Percentiles rank a stretch among this genome's conserved stretches.
These are phyloP conservation scores for Dendrocincla fuliginosa DNA, from an alignment of 2,797 vertebrate genomes.

Conservation along the genomic window DNA sequence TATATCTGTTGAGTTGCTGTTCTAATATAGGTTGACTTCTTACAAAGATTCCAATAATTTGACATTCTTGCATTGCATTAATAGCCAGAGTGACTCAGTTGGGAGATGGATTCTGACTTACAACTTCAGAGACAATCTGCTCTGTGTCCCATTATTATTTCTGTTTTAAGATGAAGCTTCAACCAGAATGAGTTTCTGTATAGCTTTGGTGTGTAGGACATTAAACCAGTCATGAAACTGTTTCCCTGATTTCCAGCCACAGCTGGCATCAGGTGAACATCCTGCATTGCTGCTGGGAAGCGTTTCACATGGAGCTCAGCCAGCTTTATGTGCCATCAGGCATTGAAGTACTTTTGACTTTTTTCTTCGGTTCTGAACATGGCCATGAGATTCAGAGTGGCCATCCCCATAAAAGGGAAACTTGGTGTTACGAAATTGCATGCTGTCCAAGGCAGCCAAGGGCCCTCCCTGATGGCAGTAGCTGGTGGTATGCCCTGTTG, in stretches of 20 bases:
- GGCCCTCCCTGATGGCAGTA: fast-evolving
- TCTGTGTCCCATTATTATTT: background rate
- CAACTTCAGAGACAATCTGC: background rate
- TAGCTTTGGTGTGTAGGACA: background rate
- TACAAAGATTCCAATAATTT: slow-evolving; percentile 41
- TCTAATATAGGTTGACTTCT: slow-evolving; percentile 34
- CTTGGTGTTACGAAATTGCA: background rate
- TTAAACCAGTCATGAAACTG: background rate
- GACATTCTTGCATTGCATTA: background rate
- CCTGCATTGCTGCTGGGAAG: background rate
- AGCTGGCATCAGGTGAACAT: fast-evolving
- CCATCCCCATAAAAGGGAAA: background rate
- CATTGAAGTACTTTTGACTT: background rate
- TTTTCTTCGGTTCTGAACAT: background rate
- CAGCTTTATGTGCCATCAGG: background rate
- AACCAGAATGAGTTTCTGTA: background rate
- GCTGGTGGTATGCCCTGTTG: background rate
- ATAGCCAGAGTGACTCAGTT: background rate
- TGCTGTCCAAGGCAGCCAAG: fast-evolving
- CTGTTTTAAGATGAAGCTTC: background rate
- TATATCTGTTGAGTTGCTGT: slow-evolving; percentile 11
- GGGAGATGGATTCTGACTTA: background rate
- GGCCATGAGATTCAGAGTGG: background rate
- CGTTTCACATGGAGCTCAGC: background rate
- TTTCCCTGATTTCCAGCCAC: background rate